These are phyloP conservation scores for Tachina fera DNA, from an alignment of 2,888 invertebrate genomes.

Conservation along the genomic window DNA sequence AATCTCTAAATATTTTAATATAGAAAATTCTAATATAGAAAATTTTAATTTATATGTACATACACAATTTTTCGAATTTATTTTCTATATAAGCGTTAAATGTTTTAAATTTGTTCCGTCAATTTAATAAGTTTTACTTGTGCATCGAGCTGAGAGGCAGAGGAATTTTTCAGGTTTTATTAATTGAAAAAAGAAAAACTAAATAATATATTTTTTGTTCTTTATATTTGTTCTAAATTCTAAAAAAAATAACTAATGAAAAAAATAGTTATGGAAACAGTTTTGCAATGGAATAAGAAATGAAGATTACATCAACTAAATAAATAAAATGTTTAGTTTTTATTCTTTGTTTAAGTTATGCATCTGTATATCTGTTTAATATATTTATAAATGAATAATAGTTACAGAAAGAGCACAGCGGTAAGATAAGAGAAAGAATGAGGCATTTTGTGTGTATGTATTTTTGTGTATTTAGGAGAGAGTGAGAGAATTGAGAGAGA, in stretches of 20 bases:
- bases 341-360: neutral
- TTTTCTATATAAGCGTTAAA: slow-evolving; percentile 31
- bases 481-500: slow-evolving; percentile 23
- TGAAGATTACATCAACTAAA: slow-evolving; percentile 15
- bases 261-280: neutral
- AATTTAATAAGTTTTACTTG: slow-evolving; percentile 23
- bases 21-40: slow-evolving; percentile 58
- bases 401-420: slow-evolving; percentile 69
- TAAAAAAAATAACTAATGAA: slow-evolving; percentile 16
- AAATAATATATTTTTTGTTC: slow-evolving; percentile 9
- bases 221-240: slow-evolving; percentile 14
- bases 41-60: slow-evolving; percentile 45
- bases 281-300: slow-evolving; percentile 12
- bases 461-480: slow-evolving; percentile 6
- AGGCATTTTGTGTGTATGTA: slow-evolving; percentile 44
- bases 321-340: neutral
- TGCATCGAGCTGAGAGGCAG: slow-evolving; percentile 14
- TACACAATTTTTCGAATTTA: slow-evolving; percentile 15
- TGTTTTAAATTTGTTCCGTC: slow-evolving; percentile 14
- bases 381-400: slow-evolving; percentile 53
- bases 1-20: slow-evolving; percentile 42
- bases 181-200: slow-evolving; percentile 5
- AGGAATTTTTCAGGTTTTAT: slow-evolving; percentile 18
- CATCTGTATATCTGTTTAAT: slow-evolving; percentile 12
- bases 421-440: slow-evolving; percentile 62